A percentile compares a stretch with the other conserved stretches of the same genome.
Evolutionary conservation across 2,888 invertebrate genomes (phyloP).

Genomic region (Hirtodrosophila trivittata): DNA sequence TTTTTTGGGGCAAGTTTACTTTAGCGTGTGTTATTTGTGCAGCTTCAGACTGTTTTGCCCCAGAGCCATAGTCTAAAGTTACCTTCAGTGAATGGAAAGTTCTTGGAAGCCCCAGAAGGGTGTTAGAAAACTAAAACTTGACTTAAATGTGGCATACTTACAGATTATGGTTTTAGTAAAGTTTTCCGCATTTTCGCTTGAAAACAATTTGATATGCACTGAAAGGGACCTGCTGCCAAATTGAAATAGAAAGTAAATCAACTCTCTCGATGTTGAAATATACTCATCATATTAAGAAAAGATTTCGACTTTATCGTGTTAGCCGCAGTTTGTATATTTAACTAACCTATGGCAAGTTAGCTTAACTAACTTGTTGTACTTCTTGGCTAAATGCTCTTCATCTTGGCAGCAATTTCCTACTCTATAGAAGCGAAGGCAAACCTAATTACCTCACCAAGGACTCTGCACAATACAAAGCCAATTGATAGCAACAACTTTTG

Average conservation of each 20-base stretch:
- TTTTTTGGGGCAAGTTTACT: constrained; percentile 33
- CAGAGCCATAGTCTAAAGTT: constrained; percentile 47
- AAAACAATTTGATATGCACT: too few relatives aligned
- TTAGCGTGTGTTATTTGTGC: constrained; percentile 27
- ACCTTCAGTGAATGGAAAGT: constrained; percentile 28
- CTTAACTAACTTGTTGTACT: neutral
- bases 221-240: too few relatives aligned
- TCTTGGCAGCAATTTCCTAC: constrained; percentile 6
- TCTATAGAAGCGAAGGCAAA: neutral
- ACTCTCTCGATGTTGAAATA: neutral
- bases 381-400: constrained; percentile 21
- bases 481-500: constrained; percentile 48
- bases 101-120: too few relatives aligned
- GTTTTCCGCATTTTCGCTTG: too few relatives aligned
- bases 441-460: neutral
- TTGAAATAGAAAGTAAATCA: too few relatives aligned
- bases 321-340: too few relatives aligned
- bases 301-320: too few relatives aligned
- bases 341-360: neutral
- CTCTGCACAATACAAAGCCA: constrained; percentile 18
- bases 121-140: constrained; percentile 1
- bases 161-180: constrained; percentile 4
- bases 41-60: constrained; percentile 35
- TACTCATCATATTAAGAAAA: too few relatives aligned
- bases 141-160: constrained; percentile 8